These are phyloP conservation scores for Ditylenchus weischeri DNA, from an alignment of 2,888 invertebrate genomes.

Conservation along the genomic window DNA sequence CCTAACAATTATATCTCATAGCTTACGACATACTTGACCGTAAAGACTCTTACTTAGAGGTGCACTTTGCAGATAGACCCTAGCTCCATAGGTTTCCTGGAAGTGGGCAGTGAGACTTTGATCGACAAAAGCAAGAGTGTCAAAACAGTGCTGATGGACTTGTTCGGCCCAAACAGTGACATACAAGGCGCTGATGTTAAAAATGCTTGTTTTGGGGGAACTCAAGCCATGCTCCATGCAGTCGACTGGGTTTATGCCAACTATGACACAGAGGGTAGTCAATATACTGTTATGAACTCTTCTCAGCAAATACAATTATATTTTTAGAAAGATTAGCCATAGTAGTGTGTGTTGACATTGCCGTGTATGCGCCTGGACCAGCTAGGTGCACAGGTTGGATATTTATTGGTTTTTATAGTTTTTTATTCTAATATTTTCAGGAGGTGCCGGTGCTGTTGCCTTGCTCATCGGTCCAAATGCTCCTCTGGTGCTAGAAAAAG, in stretches of 20 bases:
- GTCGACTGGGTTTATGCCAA: constrained; percentile 94
- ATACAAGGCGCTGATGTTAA: constrained; percentile 84
- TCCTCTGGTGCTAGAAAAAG: constrained; percentile 82
- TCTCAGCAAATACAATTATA: too few relatives aligned
- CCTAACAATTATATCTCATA: too few relatives aligned
- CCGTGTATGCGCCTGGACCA: constrained; percentile 86
- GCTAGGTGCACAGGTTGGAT: constrained; percentile 80
- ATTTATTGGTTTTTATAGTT: too few relatives aligned
- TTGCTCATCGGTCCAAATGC: constrained; percentile 92
- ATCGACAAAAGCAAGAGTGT: constrained; percentile 98
- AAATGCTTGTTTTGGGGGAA: constrained; percentile 98
- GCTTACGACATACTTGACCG: too few relatives aligned
- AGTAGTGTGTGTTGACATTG: constrained; percentile 94
- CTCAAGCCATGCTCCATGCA: constrained; percentile 91
- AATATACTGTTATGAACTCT: too few relatives aligned
- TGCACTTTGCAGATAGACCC: constrained; percentile 66
- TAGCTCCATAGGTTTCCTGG: constrained; percentile 80
- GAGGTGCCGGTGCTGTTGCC: constrained; percentile 91
- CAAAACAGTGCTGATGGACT: constrained; percentile 91
- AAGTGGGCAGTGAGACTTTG: constrained; percentile 97
- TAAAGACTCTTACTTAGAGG: neutral
- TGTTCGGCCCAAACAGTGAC: constrained; percentile 79
- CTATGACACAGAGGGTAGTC: constrained; percentile 37
- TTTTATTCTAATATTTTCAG: too few relatives aligned
- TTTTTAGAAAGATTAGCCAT: constrained; percentile 73